Evolutionary conservation across 53 echinoderm and acorn worm species (phyloP).

Genomic region (Paelopatides confundens): DNA sequence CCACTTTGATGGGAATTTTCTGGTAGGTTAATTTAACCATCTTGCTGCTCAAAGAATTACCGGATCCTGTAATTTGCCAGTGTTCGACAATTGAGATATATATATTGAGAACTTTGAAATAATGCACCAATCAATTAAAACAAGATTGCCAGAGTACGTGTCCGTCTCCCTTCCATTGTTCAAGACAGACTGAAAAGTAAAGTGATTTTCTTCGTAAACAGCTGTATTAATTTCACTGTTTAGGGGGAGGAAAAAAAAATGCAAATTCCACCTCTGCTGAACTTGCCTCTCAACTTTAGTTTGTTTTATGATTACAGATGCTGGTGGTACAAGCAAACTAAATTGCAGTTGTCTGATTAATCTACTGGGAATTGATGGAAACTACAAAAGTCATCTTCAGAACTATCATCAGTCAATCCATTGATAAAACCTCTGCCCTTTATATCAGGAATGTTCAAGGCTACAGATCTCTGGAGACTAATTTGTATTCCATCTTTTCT

Average conservation of each 20-base stretch:
- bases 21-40: constrained; percentile 23
- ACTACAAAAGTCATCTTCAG: background rate
- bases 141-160: background rate
- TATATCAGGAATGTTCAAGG: background rate
- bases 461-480: background rate
- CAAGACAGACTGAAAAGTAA: background rate
- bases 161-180: background rate
- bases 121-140: background rate
- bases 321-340: background rate
- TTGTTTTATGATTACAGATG: background rate
- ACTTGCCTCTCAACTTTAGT: background rate
- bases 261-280: constrained; percentile 8
- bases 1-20: constrained; percentile 33
- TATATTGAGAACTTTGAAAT: background rate
- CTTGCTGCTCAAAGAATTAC: background rate
- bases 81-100: no score
- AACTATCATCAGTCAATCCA: background rate
- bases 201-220: background rate
- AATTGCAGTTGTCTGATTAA: background rate
- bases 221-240: background rate
- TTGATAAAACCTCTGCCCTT: background rate
- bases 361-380: background rate
- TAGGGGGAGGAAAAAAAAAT: no score
- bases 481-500: no score
- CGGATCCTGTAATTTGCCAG: background rate